Conservation (phyloP, 2,888 invertebrate species). For the Sussaba pulchella region DNA sequence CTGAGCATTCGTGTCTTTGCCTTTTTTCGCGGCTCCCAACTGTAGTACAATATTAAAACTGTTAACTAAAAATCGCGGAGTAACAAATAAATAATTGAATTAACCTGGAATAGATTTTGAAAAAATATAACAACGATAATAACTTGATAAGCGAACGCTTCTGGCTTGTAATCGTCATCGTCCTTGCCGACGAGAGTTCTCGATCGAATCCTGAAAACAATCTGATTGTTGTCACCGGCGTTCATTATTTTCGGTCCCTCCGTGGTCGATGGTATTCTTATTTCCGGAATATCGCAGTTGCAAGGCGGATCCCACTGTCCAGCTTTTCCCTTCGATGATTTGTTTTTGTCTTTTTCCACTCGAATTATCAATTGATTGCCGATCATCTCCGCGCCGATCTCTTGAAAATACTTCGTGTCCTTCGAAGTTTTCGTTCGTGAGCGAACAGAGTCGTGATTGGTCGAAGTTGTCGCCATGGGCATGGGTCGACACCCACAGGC, state of each 20-base stretch:
- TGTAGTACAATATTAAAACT: conserved; percentile 11
- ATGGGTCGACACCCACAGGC: conserved; percentile 62
- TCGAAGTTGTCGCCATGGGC: conserved; percentile 19
- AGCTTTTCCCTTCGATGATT: conserved; percentile 74
- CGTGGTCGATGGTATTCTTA: conserved; percentile 75
- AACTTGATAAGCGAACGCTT: conserved; percentile 76
- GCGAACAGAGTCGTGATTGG: background rate
- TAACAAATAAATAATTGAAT: background rate
- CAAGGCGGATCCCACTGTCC: conserved; percentile 79
- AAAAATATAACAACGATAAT: background rate
- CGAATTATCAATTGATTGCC: conserved; percentile 89
- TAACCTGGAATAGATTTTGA: background rate
- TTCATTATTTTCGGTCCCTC: conserved; percentile 79
- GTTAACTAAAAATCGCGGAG: too few relatives aligned
- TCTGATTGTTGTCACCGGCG: conserved; percentile 77
- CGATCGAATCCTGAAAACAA: conserved; percentile 78
- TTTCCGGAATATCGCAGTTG: conserved; percentile 78
- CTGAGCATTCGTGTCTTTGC: conserved; percentile 67
- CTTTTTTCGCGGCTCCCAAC: conserved; percentile 69
- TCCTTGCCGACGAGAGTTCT: conserved; percentile 69
- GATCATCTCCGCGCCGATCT: conserved; percentile 88
- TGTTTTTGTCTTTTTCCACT: conserved; percentile 86
- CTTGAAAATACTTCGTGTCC: conserved; percentile 86
- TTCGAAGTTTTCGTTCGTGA: background rate
- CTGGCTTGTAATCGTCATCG: conserved; percentile 70